Conservation (phyloP, 2,888 invertebrate genomes). For the Trichacis sp. region DNA sequence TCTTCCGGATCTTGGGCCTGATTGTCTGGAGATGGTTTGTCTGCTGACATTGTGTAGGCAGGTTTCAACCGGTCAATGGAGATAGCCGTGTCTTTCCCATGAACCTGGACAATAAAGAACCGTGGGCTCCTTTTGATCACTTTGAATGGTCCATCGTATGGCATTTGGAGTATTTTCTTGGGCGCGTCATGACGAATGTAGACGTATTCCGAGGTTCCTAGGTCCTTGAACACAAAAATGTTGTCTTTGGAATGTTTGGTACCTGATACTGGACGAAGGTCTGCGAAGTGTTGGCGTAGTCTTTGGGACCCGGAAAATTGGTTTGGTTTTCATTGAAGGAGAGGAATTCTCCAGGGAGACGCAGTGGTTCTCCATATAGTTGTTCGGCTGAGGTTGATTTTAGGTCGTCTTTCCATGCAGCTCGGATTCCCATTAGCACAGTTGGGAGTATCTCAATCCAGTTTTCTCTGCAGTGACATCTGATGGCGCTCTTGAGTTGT, state of each 20-base stretch:
- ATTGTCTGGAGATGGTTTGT: background rate
- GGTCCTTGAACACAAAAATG: constrained; percentile 2
- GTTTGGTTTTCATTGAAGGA: too few relatives aligned
- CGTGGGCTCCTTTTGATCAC: background rate
- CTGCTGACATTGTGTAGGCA: background rate
- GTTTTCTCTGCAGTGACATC: too few relatives aligned
- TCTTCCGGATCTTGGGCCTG: too few relatives aligned
- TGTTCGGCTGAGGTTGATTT: constrained; percentile 39
- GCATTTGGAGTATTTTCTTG: background rate
- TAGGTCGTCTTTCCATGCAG: constrained; percentile 15
- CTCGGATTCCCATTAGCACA: constrained; percentile 2
- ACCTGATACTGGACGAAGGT: too few relatives aligned
- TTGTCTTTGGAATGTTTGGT: background rate
- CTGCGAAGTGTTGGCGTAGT: too few relatives aligned
- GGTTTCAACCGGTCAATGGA: constrained; percentile 11
- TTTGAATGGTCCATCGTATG: constrained; percentile 7
- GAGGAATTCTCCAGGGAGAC: too few relatives aligned
- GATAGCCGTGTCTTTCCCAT: background rate
- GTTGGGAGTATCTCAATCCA: constrained; percentile 2
- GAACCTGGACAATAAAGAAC: background rate
- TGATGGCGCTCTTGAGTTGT: too few relatives aligned
- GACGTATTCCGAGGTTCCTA: background rate
- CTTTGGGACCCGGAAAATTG: too few relatives aligned
- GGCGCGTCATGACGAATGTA: too few relatives aligned
- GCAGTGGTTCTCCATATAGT: too few relatives aligned